Conservation (phyloP, 2,113 vertebrate genomes). For the Merops nubicus region DNA sequence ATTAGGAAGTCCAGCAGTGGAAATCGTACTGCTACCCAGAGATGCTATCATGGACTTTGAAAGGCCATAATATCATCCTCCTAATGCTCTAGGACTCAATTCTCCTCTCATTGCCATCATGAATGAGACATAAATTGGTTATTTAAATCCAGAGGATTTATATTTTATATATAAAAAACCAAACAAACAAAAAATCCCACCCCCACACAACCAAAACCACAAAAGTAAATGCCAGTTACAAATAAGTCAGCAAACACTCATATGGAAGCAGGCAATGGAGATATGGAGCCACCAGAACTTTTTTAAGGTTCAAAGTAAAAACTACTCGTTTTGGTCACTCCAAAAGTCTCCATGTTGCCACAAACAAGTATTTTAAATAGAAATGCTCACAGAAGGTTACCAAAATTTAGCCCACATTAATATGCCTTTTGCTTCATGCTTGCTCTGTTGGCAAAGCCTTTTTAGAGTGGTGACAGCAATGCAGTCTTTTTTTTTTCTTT, state of each 20-base stretch:
- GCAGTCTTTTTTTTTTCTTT: neutral
- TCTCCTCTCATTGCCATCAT: neutral
- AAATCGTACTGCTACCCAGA: neutral
- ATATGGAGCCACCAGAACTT: neutral
- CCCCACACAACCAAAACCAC: neutral
- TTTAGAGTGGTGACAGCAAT: neutral
- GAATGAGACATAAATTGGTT: neutral
- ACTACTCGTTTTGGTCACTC: neutral
- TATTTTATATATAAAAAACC: too few species aligned
- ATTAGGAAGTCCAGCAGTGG: neutral
- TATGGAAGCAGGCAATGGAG: neutral
- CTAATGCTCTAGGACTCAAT: neutral
- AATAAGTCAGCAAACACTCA: neutral
- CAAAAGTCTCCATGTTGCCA: neutral
- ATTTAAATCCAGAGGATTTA: neutral
- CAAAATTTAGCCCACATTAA: neutral
- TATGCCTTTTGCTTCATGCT: neutral
- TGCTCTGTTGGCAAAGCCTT: neutral
- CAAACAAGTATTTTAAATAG: neutral
- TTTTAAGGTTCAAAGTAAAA: neutral
- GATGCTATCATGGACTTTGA: neutral
- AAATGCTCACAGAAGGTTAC: neutral
- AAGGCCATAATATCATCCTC: neutral
- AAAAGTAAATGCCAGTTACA: neutral
- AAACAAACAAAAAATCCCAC: rapidly evolving